phyloP scores from a whole-genome alignment of 2,797 vertebrate species.

The Epinephelus awoara region DNA sequence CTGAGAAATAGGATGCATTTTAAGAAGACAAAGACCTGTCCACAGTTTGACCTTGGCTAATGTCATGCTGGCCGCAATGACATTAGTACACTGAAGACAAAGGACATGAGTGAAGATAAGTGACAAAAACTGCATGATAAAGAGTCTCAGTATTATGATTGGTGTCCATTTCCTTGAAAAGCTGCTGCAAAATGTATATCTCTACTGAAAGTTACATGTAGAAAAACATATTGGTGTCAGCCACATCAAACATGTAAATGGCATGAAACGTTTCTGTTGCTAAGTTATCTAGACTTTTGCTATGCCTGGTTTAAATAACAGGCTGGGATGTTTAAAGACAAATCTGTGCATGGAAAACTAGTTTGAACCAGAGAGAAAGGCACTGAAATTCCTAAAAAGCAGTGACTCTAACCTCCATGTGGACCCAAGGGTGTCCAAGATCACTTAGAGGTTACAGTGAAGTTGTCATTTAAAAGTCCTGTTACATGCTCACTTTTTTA shows the following conservation, averaged over 20 bases:
- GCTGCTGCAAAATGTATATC: neutral
- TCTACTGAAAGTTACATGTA: neutral
- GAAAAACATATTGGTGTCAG: neutral
- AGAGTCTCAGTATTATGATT: neutral
- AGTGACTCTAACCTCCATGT: neutral
- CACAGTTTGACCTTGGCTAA: slow-evolving; percentile 52
- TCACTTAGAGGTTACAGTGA: slow-evolving; percentile 43
- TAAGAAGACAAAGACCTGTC: slow-evolving; percentile 14
- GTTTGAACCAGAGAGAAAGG: neutral
- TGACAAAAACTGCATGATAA: neutral
- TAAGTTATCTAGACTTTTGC: neutral
- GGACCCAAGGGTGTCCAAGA: slow-evolving; percentile 43
- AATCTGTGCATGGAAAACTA: slow-evolving; percentile 3
- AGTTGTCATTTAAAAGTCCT: neutral
- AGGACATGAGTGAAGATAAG: slow-evolving; percentile 22
- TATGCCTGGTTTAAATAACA: neutral
- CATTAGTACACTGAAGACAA: neutral
- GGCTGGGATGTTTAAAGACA: neutral
- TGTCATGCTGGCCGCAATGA: slow-evolving; percentile 17
- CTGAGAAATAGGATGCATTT: neutral
- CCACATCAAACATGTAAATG: neutral
- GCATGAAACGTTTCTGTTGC: neutral
- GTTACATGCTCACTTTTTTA: neutral
- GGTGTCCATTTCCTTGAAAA: neutral
- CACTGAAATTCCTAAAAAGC: slow-evolving; percentile 2